phyloP scores from a whole-genome alignment of 2,888 invertebrate species.

The Coelinius sp. region DNA sequence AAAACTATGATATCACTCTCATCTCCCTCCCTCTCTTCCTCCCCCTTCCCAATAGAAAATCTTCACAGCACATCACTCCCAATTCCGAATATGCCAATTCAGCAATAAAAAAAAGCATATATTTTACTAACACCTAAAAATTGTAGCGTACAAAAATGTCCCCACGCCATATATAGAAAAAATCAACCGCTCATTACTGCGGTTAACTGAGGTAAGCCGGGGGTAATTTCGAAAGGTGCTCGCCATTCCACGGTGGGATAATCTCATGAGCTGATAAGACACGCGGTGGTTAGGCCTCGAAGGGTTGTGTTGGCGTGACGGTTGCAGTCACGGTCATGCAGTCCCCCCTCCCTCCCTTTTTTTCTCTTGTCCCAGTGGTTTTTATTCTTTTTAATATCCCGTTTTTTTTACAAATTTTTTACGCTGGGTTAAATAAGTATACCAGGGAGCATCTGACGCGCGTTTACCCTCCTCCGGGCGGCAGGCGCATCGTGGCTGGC shows the following conservation, averaged over 20 bases:
- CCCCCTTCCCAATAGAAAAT: too few relatives aligned
- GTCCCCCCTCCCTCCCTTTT: constrained; percentile 48
- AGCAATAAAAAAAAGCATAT: constrained; percentile 38
- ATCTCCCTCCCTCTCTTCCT: too few relatives aligned
- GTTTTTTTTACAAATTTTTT: constrained; percentile 26
- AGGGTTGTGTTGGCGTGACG: constrained; percentile 58
- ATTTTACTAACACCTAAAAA: background rate
- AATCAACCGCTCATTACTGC: constrained; percentile 31
- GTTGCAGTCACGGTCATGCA: constrained; percentile 63
- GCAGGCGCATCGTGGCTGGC: constrained; percentile 47
- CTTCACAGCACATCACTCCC: too few relatives aligned
- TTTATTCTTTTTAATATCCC: constrained; percentile 14
- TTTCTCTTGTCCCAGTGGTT: background rate
- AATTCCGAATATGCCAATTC: constrained; percentile 4
- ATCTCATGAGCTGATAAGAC: constrained; percentile 41
- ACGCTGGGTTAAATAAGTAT: constrained; percentile 38
- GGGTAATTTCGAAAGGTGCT: constrained; percentile 36
- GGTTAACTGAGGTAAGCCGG: constrained; percentile 14
- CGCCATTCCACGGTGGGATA: constrained; percentile 36
- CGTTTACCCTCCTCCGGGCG: constrained; percentile 43
- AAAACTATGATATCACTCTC: too few relatives aligned
- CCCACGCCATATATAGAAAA: background rate
- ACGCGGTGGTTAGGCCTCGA: constrained; percentile 42
- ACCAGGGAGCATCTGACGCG: constrained; percentile 62
- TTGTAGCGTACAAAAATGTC: background rate